Conservation (phyloP, 1,140 invertebrate species). For the Magallana ariakensis region DNA sequence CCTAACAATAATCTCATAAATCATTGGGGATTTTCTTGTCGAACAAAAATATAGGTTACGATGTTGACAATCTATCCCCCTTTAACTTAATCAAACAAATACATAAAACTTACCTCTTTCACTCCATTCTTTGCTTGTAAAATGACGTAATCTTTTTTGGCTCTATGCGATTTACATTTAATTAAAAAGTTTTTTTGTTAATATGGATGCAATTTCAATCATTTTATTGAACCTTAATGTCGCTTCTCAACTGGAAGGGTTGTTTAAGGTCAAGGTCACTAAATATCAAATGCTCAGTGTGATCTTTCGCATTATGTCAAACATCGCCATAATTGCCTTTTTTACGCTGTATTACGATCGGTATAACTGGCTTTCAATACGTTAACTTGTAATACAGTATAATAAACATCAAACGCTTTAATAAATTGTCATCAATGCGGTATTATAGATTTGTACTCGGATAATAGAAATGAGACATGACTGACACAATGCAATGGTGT, state of each 20-base stretch:
- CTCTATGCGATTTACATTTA: background rate
- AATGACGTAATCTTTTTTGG: background rate
- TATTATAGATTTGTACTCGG: slow-evolving; percentile 20
- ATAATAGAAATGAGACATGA: background rate
- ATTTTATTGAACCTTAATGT: background rate
- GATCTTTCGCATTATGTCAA: background rate
- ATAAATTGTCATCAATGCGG: slow-evolving; percentile 16
- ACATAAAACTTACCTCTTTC: background rate
- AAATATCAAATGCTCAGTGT: background rate
- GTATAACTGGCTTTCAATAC: background rate
- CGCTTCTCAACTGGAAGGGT: background rate
- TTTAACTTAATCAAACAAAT: background rate
- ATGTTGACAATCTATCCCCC: background rate
- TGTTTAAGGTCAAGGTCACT: background rate
- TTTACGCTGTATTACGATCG: background rate
- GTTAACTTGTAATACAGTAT: slow-evolving; percentile 3
- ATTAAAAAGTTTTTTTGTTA: background rate
- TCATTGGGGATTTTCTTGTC: slow-evolving; percentile 28
- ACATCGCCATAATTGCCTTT: background rate
- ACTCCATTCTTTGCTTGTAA: background rate
- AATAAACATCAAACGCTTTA: background rate
- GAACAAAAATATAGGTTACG: slow-evolving; percentile 28
- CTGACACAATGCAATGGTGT: background rate
- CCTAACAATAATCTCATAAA: slow-evolving; percentile 10
- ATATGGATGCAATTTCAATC: slow-evolving; percentile 14